A percentile compares a stretch with the other conserved stretches of the same genome.
phyloP scores from a whole-genome alignment of 2,797 vertebrate species.

The Dendrocincla tyrannina region DNA sequence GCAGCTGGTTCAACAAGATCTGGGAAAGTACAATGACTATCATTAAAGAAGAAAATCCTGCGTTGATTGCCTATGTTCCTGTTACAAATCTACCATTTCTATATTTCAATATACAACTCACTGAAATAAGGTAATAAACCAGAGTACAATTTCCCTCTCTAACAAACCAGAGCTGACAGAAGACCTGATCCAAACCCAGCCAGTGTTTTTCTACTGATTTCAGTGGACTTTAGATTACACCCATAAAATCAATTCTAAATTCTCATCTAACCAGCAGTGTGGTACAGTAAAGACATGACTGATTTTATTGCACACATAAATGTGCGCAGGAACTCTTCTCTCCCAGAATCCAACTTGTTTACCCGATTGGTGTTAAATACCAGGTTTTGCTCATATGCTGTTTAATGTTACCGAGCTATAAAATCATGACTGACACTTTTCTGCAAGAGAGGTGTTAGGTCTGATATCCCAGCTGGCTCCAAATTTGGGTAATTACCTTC shows the following conservation, averaged over 20 bases:
- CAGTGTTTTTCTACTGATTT: not conserved
- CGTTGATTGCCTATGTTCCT: not conserved
- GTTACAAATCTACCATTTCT: not conserved
- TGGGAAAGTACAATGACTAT: not conserved
- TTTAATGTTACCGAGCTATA: not conserved
- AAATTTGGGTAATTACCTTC: slow-evolving; percentile 60
- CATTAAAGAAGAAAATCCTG: not conserved
- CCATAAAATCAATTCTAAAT: slow-evolving; percentile 10
- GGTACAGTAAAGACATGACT: not conserved
- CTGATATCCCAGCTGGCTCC: slow-evolving; percentile 3
- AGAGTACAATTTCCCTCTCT: not conserved
- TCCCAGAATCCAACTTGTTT: not conserved
- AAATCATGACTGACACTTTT: slow-evolving; percentile 38
- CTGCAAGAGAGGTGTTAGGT: slow-evolving; percentile 9
- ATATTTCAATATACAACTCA: not conserved
- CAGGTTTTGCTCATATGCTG: not conserved
- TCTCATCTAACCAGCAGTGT: not conserved
- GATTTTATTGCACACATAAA: slow-evolving; percentile 16
- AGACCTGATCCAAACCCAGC: not conserved
- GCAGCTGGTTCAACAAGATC: not conserved
- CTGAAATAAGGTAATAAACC: not conserved
- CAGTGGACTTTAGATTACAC: not conserved
- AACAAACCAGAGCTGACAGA: not conserved
- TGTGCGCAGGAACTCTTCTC: not conserved
- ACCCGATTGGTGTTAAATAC: not conserved